These are phyloP conservation scores for Tachina fera DNA, from an alignment of 2,888 invertebrate species.

Conservation along the genomic window DNA sequence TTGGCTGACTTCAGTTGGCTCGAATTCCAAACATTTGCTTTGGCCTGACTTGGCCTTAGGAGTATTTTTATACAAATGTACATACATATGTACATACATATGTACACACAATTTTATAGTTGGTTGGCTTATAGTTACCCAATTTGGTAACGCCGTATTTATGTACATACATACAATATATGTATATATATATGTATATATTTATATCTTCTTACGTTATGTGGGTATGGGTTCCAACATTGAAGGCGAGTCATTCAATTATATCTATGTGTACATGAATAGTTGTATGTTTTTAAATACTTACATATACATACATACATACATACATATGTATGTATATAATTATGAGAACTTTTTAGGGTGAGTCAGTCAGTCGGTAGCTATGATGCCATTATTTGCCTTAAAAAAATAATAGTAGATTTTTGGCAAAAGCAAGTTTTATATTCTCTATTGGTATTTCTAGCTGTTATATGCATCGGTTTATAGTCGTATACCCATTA, in stretches of 20 bases:
- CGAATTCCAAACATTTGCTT: conserved; percentile 41
- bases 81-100: background rate
- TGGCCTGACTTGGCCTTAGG: conserved; percentile 36
- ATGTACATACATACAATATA: conserved; percentile 19
- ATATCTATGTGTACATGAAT: background rate
- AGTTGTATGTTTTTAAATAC: background rate
- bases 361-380: conserved; percentile 41
- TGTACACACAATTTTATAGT: conserved; percentile 23
- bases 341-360: background rate
- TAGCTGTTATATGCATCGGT: conserved; percentile 49
- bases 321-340: background rate
- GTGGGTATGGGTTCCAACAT: conserved; percentile 52
- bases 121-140: conserved; percentile 40
- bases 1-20: conserved; percentile 45
- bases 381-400: conserved; percentile 29
- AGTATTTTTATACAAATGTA: background rate
- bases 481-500: conserved; percentile 30
- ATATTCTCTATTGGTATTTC: conserved; percentile 43
- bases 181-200: too few relatives aligned
- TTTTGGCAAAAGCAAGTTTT: conserved; percentile 66
- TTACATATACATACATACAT: background rate
- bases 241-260: conserved; percentile 36
- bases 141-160: conserved; percentile 35
- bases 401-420: conserved; percentile 36
- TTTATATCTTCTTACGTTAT: too few relatives aligned